Evolutionary conservation across 2,113 vertebrate species (phyloP).

Genomic region (Agapornis roseicollis): DNA sequence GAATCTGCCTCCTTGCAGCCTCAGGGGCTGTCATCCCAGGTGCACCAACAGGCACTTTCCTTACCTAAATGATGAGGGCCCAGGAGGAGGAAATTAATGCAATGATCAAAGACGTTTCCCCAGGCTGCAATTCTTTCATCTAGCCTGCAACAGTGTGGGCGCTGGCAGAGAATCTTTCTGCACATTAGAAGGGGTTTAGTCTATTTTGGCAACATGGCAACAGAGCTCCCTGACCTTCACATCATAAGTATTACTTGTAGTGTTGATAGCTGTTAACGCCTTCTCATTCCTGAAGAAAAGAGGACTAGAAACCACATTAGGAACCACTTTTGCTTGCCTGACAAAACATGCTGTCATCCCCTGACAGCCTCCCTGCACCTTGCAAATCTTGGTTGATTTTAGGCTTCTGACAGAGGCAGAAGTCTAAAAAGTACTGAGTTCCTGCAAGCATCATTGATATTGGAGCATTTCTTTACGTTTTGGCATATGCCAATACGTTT

Average conservation of each 20-base stretch:
- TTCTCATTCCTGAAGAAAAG: not conserved
- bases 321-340: not conserved
- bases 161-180: not conserved
- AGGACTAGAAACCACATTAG: not conserved
- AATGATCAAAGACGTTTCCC: not conserved
- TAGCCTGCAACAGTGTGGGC: rapidly evolving
- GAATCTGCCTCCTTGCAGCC: not conserved
- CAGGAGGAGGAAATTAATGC: not conserved
- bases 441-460: not conserved
- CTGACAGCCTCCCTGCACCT: not conserved
- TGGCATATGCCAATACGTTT: not conserved
- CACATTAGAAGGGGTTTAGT: not conserved
- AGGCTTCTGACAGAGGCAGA: not conserved
- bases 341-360: not conserved
- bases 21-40: not conserved
- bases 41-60: too few relatives aligned
- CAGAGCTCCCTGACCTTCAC: not conserved
- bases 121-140: not conserved
- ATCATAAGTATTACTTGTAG: not conserved
- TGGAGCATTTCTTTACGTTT: not conserved
- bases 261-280: not conserved
- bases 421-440: not conserved
- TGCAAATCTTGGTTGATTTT: not conserved
- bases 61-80: not conserved
- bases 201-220: not conserved